phyloP scores from a whole-genome alignment of 2,888 invertebrate species.

The Teleiodes luculella region DNA sequence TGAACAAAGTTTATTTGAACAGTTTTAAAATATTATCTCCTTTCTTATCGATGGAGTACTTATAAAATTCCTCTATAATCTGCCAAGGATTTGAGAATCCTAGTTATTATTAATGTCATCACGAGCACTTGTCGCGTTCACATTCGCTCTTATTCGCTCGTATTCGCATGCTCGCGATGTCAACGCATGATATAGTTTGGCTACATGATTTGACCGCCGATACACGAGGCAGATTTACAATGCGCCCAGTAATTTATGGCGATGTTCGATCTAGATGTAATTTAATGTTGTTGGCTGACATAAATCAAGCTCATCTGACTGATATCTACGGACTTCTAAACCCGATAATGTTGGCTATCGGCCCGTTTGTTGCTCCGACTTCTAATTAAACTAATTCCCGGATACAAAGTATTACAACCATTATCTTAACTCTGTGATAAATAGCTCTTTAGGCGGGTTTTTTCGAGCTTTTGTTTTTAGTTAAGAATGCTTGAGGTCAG shows the following conservation, averaged over 20 bases:
- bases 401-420: slow-evolving; percentile 12
- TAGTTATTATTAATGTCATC: too few relatives aligned
- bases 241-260: slow-evolving; percentile 71
- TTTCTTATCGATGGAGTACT: too few relatives aligned
- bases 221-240: slow-evolving; percentile 74
- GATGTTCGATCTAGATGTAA: slow-evolving; percentile 76
- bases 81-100: too few relatives aligned
- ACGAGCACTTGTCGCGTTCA: background rate
- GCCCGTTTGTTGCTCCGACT: slow-evolving; percentile 36
- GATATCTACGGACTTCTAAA: slow-evolving; percentile 61
- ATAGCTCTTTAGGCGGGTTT: background rate
- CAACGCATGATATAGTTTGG: slow-evolving; percentile 60
- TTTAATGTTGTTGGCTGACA: slow-evolving; percentile 71
- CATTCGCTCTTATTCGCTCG: slow-evolving; percentile 15
- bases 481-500: background rate
- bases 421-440: slow-evolving; percentile 7
- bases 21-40: too few relatives aligned
- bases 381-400: slow-evolving; percentile 41
- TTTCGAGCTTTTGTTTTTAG: background rate
- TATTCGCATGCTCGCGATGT: slow-evolving; percentile 33
- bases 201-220: slow-evolving; percentile 68
- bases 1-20: too few relatives aligned
- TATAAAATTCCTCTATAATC: too few relatives aligned
- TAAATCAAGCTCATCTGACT: slow-evolving; percentile 72
- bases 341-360: slow-evolving; percentile 54